Evolutionary conservation across 2,113 vertebrate genomes (phyloP).

Genomic region (Indicator indicator): DNA sequence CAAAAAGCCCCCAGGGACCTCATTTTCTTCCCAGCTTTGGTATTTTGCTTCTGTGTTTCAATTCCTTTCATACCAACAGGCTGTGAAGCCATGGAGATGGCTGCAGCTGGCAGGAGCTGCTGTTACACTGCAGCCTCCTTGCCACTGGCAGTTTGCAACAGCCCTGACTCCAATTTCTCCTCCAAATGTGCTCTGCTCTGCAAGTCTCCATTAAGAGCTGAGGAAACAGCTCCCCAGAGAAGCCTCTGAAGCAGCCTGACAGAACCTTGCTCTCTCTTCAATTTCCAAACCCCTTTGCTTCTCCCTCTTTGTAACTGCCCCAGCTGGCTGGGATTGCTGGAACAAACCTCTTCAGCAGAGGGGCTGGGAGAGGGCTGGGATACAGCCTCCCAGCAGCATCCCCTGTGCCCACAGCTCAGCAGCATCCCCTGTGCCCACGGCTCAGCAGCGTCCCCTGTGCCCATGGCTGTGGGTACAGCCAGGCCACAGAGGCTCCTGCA

Average conservation of each 20-base stretch:
- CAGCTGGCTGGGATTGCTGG: neutral
- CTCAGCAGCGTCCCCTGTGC: no score
- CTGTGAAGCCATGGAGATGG: neutral
- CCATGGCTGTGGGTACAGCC: neutral
- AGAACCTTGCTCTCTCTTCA: neutral
- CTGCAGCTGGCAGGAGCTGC: neutral
- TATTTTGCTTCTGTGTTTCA: neutral
- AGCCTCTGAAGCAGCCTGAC: neutral
- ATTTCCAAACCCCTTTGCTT: neutral
- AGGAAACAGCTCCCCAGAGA: neutral
- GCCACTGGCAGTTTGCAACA: neutral
- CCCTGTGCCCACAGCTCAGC: neutral
- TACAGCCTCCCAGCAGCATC: neutral
- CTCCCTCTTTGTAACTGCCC: neutral
- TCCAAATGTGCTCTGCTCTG: neutral
- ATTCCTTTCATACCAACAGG: neutral
- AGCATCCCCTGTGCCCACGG: no score
- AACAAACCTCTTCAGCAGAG: neutral
- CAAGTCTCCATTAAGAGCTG: neutral
- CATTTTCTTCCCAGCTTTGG: neutral
- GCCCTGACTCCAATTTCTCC: neutral
- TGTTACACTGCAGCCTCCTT: neutral
- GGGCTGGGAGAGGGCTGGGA: neutral
- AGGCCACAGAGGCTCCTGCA: accelerated
- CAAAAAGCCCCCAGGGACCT: neutral